A percentile compares a stretch with the other conserved stretches of the same genome.
Evolutionary conservation across 1,140 invertebrate genomes (phyloP).

Genomic region (Drosophila repletoides): DNA sequence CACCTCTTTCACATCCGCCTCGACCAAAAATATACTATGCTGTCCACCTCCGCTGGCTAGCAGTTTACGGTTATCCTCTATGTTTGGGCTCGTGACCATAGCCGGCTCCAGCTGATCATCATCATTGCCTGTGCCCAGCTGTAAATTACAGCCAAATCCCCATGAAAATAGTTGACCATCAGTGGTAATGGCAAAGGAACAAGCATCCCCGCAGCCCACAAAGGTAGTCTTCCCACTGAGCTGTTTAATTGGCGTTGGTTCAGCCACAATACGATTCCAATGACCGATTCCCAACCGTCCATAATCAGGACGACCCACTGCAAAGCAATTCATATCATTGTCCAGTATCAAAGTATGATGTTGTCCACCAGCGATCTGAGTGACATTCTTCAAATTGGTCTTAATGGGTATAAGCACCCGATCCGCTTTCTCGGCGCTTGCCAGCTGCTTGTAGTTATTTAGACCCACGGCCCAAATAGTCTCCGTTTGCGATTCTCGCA

Average conservation of each 20-base stretch:
- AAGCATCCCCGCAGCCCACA: conserved; percentile 90
- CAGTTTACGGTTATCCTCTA: conserved; percentile 60
- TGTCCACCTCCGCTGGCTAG: conserved; percentile 83
- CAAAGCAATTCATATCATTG: conserved; percentile 87
- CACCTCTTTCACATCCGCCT: conserved; percentile 46
- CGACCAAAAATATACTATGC: conserved; percentile 83
- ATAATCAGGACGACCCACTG: conserved; percentile 93
- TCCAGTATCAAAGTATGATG: conserved; percentile 92
- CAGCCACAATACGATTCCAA: conserved; percentile 86
- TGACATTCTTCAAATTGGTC: conserved; percentile 64
- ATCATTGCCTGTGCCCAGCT: conserved; percentile 92
- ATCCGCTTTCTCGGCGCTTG: conserved; percentile 41
- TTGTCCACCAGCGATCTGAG: conserved; percentile 85
- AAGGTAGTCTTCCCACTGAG: conserved; percentile 87
- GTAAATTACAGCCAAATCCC: conserved; percentile 95
- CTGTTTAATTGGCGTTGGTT: conserved; percentile 86
- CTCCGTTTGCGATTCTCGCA: conserved; percentile 86
- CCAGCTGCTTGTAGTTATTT: conserved; percentile 95
- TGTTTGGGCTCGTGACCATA: conserved; percentile 83
- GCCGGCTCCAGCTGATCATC: conserved; percentile 89
- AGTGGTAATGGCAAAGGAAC: conserved; percentile 93
- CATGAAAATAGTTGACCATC: conserved; percentile 92
- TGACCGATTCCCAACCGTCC: conserved; percentile 92
- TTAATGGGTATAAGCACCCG: conserved; percentile 58
- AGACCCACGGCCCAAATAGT: conserved; percentile 94